These are phyloP conservation scores for Cynodonichthys magdalenae DNA, from an alignment of 2,797 vertebrate genomes.

Conservation along the genomic window DNA sequence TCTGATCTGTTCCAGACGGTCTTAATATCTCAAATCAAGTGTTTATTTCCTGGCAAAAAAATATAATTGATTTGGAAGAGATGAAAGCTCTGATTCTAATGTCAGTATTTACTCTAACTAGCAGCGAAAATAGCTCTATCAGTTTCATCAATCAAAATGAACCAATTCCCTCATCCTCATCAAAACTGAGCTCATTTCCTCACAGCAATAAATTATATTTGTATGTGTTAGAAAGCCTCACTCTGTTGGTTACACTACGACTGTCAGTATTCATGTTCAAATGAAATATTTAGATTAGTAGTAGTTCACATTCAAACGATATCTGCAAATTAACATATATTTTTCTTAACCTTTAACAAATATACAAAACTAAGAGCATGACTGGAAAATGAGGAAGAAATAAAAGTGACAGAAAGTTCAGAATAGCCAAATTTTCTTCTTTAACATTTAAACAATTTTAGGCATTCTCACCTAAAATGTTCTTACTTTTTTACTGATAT, in stretches of 20 bases:
- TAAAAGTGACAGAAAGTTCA: neutral
- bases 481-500: too few relatives aligned
- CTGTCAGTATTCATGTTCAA: too few relatives aligned
- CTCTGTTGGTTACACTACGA: too few relatives aligned
- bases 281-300: too few relatives aligned
- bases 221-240: slow-evolving; percentile 22
- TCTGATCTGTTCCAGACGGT: neutral
- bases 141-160: slow-evolving; percentile 17
- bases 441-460: too few relatives aligned
- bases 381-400: too few relatives aligned
- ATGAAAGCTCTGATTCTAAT: slow-evolving; percentile 26
- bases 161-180: slow-evolving; percentile 20
- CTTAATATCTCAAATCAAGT: neutral
- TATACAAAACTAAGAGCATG: too few relatives aligned
- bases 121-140: slow-evolving; percentile 10
- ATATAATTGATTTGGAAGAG: slow-evolving; percentile 20
- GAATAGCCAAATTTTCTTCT: neutral
- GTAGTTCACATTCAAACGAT: neutral
- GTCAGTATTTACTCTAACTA: slow-evolving; percentile 38
- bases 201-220: neutral
- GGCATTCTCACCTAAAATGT: too few relatives aligned
- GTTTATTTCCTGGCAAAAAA: neutral
- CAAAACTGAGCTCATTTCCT: slow-evolving; percentile 42
- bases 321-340: neutral
- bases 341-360: too few relatives aligned